phyloP scores from a whole-genome alignment of 2,888 invertebrate genomes.

The Acanthosoma haemorrhoidale region DNA sequence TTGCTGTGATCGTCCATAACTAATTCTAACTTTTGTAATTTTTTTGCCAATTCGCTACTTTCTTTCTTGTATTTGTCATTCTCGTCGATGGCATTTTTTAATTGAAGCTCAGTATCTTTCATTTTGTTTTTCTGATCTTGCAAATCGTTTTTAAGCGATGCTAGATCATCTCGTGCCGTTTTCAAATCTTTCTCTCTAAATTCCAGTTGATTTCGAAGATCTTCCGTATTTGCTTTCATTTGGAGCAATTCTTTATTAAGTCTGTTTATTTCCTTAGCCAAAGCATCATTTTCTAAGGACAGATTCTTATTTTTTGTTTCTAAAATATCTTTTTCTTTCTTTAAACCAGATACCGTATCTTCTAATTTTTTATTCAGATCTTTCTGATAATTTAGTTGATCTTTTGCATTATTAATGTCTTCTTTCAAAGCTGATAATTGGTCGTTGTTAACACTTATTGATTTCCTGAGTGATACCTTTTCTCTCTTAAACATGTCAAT shows the following conservation, averaged over 20 bases:
- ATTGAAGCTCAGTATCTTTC: not conserved
- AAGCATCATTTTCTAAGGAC: not conserved
- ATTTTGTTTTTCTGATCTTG: not conserved
- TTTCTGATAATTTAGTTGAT: not conserved
- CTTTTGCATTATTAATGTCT: not conserved
- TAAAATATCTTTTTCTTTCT: conserved; percentile 12
- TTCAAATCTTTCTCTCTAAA: not conserved
- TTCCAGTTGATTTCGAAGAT: not conserved
- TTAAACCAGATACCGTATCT: conserved; percentile 7
- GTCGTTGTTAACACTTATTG: not conserved
- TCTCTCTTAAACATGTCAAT: not conserved
- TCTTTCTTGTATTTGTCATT: not conserved
- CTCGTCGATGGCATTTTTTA: not conserved
- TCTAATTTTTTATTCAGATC: conserved; percentile 1
- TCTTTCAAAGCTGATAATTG: not conserved
- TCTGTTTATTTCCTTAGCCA: not conserved
- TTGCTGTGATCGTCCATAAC: conserved; percentile 9
- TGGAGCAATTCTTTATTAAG: conserved; percentile 5
- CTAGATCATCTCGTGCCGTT: not conserved
- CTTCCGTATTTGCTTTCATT: conserved; percentile 4
- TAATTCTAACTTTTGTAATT: not conserved
- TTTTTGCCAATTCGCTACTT: conserved; percentile 19
- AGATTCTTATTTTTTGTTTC: conserved; percentile 7
- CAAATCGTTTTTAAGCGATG: not conserved
- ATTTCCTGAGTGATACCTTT: not conserved